Base-by-base conservation (phyloP, 2,888 invertebrate species). In the Antheraea yamamai region DNA sequence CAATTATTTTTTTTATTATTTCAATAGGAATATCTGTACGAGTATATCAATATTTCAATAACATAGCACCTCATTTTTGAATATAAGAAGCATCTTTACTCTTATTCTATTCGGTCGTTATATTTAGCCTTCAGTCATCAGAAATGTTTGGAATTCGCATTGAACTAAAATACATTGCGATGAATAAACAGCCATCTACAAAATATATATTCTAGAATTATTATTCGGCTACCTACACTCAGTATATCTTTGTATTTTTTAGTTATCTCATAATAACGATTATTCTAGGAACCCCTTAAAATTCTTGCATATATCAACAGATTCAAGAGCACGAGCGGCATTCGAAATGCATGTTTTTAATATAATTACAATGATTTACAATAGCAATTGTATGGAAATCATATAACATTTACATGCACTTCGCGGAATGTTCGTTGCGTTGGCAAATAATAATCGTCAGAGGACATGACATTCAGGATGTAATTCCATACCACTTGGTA, bases 311-410 rank as follows among this genome's bases (percentile, higher is more conserved):
- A 72, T 72, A 61, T 61, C 51, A 58, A 26, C 8, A 51, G 51
- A 70, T 39, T 39, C 35, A 58, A 51, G n/a, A 74, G 66, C 76
- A 74, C 76, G 76, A 74, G 0, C 58, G 35, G 76, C 47, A 76
- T 75, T 68, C 74, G 47, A 73, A 76, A 76, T 76, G 47, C 23
- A 20, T 23, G 72, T 68, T 74, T 74, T 76, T 74, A 68, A 74
- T 72, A 72, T 66, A 58, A 74, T 74, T 74, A 66, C 66, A 72
- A 72, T 78, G 78, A 78, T 78, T 77, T 78, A 78, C 73, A 73
- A 68, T 47, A 73, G 71, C 74, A 51, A 77, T 77, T 78, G 77
- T 78, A 78, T 78, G 75, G 55, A 75, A 77, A 78, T 77, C 10
- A 26, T 55, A 39, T 58, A 30, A 58, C 73, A 75, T 73, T 73